These are phyloP conservation scores for Drosophila tristis DNA, from an alignment of 1,140 invertebrate species.

Conservation along the genomic window DNA sequence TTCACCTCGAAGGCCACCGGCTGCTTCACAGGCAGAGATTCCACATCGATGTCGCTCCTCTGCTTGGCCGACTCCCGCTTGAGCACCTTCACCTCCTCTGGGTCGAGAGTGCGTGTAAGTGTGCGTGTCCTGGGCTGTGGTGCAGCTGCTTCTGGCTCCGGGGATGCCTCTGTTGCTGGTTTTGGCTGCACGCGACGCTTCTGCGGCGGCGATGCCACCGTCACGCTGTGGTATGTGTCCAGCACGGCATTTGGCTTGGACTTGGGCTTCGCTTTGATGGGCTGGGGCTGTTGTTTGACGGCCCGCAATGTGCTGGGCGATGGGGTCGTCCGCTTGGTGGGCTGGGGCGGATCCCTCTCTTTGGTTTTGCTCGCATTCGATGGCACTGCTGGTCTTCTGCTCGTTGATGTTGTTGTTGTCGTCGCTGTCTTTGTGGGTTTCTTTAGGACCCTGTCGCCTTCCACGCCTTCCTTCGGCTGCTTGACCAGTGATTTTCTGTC, in stretches of 20 bases:
- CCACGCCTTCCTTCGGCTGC: constrained; percentile 51
- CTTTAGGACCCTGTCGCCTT: constrained; percentile 45
- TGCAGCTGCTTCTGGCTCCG: constrained; percentile 4
- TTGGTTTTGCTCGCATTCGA: constrained; percentile 50
- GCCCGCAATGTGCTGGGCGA: constrained; percentile 57
- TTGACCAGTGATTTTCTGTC: constrained; percentile 39
- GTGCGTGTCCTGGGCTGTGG: constrained; percentile 46
- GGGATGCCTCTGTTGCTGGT: constrained; percentile 21
- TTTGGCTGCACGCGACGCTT: constrained; percentile 53
- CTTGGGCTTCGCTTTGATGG: constrained; percentile 35
- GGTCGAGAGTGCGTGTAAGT: constrained; percentile 68
- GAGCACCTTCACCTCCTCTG: constrained; percentile 76
- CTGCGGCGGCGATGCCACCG: constrained; percentile 80
- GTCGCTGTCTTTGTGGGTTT: constrained; percentile 40
- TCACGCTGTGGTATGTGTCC: constrained; percentile 81
- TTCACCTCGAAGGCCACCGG: constrained; percentile 79
- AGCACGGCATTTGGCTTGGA: constrained; percentile 73
- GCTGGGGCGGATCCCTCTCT: constrained; percentile 19
- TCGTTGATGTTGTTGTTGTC: constrained; percentile 25
- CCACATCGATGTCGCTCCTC: constrained; percentile 46
- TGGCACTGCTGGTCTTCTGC: constrained; percentile 38
- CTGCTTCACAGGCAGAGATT: constrained; percentile 25
- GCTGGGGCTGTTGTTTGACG: constrained; percentile 15
- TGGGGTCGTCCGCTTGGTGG: constrained; percentile 57
- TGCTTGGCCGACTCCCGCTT: constrained; percentile 67